Base-by-base conservation (phyloP, 2,113 vertebrate species). In the Zootoca vivipara region DNA sequence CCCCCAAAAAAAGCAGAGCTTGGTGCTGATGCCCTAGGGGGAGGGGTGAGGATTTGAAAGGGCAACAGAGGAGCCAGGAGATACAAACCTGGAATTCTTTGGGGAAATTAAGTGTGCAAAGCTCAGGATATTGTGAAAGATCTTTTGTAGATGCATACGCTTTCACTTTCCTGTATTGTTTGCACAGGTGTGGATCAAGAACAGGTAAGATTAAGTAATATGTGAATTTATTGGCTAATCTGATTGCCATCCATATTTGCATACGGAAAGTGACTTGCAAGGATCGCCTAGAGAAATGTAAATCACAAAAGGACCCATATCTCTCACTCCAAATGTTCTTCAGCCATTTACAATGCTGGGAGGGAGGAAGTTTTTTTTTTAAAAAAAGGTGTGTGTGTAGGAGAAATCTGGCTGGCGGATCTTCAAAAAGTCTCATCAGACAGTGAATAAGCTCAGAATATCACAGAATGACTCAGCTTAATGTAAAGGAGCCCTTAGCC, bases 191-290 rank as follows among this genome's bases (percentile, higher is more conserved):
- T 93, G 83, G 91, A 93, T 90, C 0, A 94, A 90, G 89, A 86
- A 92, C 94, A 95, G 92, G 40, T 90, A 85, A 85, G 83, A 92
- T 90, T 87, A 87, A 92, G 93, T 93, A 94, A 95, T 92, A 80
- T 7, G 0, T 95, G 93, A 96, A 91, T 95, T 95, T 93, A 96
- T 91, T 89, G 89, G 33, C 79, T 96, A 92, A 95, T 95, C 93
- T 94, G 92, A 92, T 90, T 94, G 88, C 92, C 93, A 93, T 93
- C 92, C 93, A 92, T 93, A 84, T 94, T 93, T 94, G 88, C 89
- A 92, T 86, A 91, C 85, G 80, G 89, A 92, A 87, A 87, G 58
- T 24, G 9, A 0, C 85, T 90, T 2, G 0, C 92, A 90, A 82
- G 82, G 85, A 87, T 35, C 22, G 33, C 42, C 42, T 80, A 7